These are phyloP conservation scores for Numida meleagris DNA, from an alignment of 2,113 vertebrate genomes.

Conservation along the genomic window DNA sequence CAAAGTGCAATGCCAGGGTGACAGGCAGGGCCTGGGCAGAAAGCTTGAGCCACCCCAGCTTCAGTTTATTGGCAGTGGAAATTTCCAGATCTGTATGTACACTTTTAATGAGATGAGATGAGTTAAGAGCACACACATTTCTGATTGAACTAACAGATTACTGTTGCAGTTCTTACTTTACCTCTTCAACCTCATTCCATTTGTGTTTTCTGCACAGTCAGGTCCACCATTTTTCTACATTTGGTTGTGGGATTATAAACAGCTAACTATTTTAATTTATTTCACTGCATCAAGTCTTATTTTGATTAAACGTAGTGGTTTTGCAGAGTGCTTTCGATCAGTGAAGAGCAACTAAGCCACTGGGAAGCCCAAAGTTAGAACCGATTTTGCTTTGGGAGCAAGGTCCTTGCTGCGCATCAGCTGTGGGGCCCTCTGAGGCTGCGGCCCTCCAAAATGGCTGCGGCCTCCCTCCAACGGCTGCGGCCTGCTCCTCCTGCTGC, in stretches of 20 bases:
- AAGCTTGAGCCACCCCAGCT: rapidly evolving
- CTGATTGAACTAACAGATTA: background rate
- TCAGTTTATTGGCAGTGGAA: rapidly evolving
- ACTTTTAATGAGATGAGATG: background rate
- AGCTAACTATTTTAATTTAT: background rate
- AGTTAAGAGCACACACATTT: background rate
- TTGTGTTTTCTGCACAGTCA: background rate
- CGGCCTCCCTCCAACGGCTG: background rate
- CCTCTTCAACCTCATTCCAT: background rate
- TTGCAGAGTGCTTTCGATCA: background rate
- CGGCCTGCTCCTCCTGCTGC: rapidly evolving
- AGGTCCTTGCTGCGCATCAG: background rate
- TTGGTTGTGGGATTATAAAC: background rate
- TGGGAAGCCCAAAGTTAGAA: background rate
- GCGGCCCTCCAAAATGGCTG: no score
- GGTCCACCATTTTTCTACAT: background rate
- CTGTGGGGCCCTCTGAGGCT: background rate
- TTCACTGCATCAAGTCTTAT: background rate
- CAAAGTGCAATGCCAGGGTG: background rate
- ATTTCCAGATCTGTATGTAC: background rate
- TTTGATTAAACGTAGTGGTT: rapidly evolving
- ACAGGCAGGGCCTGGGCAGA: background rate
- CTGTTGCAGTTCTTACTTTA: background rate
- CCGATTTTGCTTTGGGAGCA: background rate
- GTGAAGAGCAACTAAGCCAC: background rate